A percentile compares a stretch with the other conserved stretches of the same genome.
Evolutionary conservation across 2,888 invertebrate genomes (phyloP).

Genomic region (Synanthedon myopaeformis): DNA sequence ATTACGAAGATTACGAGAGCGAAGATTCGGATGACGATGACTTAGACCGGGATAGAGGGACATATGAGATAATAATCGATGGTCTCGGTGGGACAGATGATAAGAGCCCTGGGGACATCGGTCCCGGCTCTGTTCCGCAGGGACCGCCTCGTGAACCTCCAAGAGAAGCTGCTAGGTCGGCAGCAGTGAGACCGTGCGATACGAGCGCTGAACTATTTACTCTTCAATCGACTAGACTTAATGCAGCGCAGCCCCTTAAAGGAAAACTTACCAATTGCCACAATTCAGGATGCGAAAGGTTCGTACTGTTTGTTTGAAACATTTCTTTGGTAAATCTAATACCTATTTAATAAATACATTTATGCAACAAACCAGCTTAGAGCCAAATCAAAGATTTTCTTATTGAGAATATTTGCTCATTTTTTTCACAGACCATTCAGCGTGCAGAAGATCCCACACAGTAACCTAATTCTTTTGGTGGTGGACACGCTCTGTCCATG

Average conservation of each 20-base stretch:
- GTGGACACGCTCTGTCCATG: constrained; percentile 91
- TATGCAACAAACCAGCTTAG: no score
- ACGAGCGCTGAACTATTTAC: constrained; percentile 89
- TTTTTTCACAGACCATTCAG: constrained; percentile 81
- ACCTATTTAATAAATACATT: no score
- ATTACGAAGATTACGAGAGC: constrained; percentile 60
- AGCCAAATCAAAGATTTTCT: no score
- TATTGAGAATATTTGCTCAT: background rate
- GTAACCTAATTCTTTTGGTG: constrained; percentile 88
- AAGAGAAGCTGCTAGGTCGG: constrained; percentile 63
- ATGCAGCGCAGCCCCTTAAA: constrained; percentile 86
- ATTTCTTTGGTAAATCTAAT: no score
- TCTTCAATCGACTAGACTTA: constrained; percentile 83
- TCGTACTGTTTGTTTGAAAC: constrained; percentile 4
- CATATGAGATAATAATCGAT: constrained; percentile 58
- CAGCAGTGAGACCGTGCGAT: constrained; percentile 84
- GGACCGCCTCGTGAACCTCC: constrained; percentile 47
- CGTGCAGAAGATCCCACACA: constrained; percentile 91
- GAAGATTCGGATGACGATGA: constrained; percentile 48
- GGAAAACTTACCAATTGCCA: constrained; percentile 91
- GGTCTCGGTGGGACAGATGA: constrained; percentile 29
- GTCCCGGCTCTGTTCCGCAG: constrained; percentile 19
- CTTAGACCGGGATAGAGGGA: constrained; percentile 48
- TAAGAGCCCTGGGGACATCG: constrained; percentile 27
- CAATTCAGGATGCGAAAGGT: constrained; percentile 89